Conservation (phyloP, 2,888 invertebrate genomes). For the Eupithecia subumbrata region DNA sequence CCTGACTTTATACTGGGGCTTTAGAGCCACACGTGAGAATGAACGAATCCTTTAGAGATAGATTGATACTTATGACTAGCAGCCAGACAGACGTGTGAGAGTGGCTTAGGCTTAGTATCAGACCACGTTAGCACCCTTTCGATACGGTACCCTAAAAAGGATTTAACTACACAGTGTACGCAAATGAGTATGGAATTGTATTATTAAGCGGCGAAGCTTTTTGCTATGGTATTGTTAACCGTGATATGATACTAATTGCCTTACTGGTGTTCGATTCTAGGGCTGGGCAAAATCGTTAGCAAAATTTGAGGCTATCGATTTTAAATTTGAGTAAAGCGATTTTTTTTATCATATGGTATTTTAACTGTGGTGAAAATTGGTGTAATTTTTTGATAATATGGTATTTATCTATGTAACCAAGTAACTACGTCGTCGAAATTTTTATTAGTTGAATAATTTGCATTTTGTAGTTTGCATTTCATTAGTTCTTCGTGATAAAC, state of each 20-base stretch:
- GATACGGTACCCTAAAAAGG: constrained; percentile 18
- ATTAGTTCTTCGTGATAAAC: neutral
- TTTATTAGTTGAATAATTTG: neutral
- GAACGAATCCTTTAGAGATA: too few relatives aligned
- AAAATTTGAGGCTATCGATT: neutral
- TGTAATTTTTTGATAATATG: neutral
- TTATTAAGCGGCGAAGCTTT: constrained; percentile 53
- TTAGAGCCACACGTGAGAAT: too few relatives aligned
- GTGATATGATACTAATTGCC: constrained; percentile 54
- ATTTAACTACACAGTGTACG: constrained; percentile 26
- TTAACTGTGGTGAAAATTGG: neutral
- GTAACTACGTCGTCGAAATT: neutral
- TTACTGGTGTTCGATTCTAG: constrained; percentile 40
- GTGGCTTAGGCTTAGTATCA: neutral
- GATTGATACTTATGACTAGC: too few relatives aligned
- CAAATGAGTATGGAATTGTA: constrained; percentile 43
- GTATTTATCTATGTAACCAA: neutral
- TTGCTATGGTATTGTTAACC: constrained; percentile 55
- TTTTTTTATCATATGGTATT: neutral
- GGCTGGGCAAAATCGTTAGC: constrained; percentile 40
- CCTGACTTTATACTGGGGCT: too few relatives aligned
- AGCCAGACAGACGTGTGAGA: neutral
- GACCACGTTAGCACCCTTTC: neutral
- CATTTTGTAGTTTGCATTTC: neutral
- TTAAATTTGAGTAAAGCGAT: too few relatives aligned